Percentiles rank a stretch among this genome's conserved stretches.
phyloP scores from a whole-genome alignment of 2,797 vertebrate species.

The Novumbra hubbsi region DNA sequence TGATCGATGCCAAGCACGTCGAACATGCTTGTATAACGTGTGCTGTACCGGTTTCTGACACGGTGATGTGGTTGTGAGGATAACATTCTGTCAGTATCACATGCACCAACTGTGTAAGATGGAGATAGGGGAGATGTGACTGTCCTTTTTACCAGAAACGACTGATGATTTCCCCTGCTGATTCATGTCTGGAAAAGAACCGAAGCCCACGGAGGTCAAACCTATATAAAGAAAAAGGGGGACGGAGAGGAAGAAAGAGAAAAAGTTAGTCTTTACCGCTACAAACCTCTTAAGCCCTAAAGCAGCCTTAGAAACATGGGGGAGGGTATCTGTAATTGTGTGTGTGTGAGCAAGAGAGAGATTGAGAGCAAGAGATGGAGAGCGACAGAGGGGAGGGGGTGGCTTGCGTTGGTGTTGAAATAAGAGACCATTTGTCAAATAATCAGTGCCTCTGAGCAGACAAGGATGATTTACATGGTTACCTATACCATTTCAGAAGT shows the following conservation, averaged over 20 bases:
- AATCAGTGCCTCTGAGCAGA: slow-evolving; percentile 45
- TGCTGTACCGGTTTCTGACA: background rate
- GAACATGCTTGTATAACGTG: background rate
- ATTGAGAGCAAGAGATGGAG: slow-evolving; percentile 33
- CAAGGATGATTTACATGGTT: slow-evolving; percentile 39
- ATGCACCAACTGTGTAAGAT: background rate
- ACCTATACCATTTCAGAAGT: background rate
- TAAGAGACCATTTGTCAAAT: slow-evolving; percentile 54
- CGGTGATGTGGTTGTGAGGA: background rate
- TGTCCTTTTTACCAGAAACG: slow-evolving; percentile 37
- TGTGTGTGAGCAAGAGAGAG: slow-evolving; percentile 18
- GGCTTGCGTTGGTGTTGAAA: slow-evolving; percentile 60
- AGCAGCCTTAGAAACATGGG: slow-evolving; percentile 47
- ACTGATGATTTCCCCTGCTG: slow-evolving; percentile 56
- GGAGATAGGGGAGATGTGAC: background rate
- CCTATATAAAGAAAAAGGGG: slow-evolving; percentile 37
- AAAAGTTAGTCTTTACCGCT: slow-evolving; percentile 37
- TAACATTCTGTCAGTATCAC: background rate
- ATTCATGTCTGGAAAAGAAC: background rate
- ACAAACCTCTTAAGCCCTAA: slow-evolving; percentile 43
- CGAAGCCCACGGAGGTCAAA: slow-evolving; percentile 48
- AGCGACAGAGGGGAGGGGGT: slow-evolving; percentile 33
- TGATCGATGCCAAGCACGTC: background rate
- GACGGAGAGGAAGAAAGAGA: slow-evolving; percentile 14
- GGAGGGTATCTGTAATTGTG: slow-evolving; percentile 45